Base-by-base conservation (phyloP, 2,797 vertebrate genomes). In the Megaceryle alcyon region DNA sequence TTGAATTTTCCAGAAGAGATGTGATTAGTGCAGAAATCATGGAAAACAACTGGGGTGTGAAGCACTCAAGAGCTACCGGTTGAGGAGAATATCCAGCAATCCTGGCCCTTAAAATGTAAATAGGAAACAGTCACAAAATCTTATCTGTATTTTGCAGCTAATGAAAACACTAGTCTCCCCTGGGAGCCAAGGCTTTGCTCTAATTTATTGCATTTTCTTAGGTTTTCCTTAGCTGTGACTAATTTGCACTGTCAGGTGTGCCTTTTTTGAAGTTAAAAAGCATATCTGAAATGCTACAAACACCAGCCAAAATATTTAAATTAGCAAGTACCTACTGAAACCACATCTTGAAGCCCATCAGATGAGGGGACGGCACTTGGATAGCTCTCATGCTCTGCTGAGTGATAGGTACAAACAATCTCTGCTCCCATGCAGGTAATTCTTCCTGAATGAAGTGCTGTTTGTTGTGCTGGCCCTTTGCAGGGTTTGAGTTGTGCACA, bases 81-180 rank as follows among this genome's bases (percentile, higher is more conserved):
- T 78, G 71, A 91, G 86, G 59, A 82, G 65, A 87, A 78, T 57
- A 94, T 72, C 57, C 76, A 91, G 75, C 71, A 90, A 80, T 31
- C 73, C 65, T 80, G 35, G n/a, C 70, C 88, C 25, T 92, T 63
- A 81, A 88, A 92, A 86, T 78, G 63, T 76, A 94, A 94, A 92
- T 86, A 96, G 49, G 57, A 87, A 90, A 89, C 79, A 94, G 85
- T 29, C 49, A 86, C 28, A 83, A 88, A 93, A 92, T 71, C 85
- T 94, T 96, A 97, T 83, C 91, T 95, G 49, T 65, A 59, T 66
- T 92, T 94, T 95, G 85, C 93, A 95, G 94, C 72, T 95, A 91
- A 92, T 81, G 82, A 88, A 94, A 94, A 90, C 91, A 88, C 54
- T 41, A 29, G 37, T 66, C 35, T 90, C 72, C 75, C 82, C 85